Evolutionary conservation across 1,140 invertebrate genomes (phyloP), one percentile per base, ranked within the genome.

Genomic region (Chionoecetes opilio): DNA sequence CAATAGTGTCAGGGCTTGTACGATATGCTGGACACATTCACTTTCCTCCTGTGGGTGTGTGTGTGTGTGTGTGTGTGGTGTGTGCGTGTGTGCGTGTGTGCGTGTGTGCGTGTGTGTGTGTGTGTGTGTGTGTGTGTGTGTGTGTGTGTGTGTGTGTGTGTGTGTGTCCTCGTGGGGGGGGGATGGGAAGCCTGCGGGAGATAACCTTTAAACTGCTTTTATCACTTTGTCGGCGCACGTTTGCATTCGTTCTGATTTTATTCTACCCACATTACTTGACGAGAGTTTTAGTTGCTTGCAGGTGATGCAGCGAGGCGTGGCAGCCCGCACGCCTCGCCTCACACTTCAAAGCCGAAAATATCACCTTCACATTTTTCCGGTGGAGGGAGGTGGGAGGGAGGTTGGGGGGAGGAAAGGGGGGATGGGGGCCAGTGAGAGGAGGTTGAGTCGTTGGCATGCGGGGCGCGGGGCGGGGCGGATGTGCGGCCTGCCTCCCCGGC

Each of bases 291-390:
- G 11, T 75, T 21, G 21, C 63, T 11, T 21, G 63, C 8, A 75
- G 63, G 21, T 75, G 63, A n/a, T n/a, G 63, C 63, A 75, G 21
- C 63, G 21, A 75, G 2, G 63, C 26, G 63, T 75, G 8, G n/a
- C 21, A 21, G 63, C 63, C 6, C 3, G 63, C 63, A 75, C n/a
- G 63, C 26, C 63, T 75, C 9, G n/a, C 21, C 63, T 75, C 63
- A 75, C 63, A 75, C 63, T 75, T 75, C 63, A 75, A 21, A n/a
- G 26, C n/a, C 63, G n/a, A 75, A 75, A 63, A n/a, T 75, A 75
- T 75, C 63, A 75, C 63, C 53, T 21, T 75, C 26, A 75, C 63
- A 75, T 75, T 75, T 75, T 75, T n/a, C 26, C n/a, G 26, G 63
- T n/a, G 63, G 21, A n/a, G 63, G 21, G 21, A 75, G 63, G 21